phyloP scores from a whole-genome alignment of 2,113 vertebrate genomes.

The Forbesichthys papilliferus region DNA sequence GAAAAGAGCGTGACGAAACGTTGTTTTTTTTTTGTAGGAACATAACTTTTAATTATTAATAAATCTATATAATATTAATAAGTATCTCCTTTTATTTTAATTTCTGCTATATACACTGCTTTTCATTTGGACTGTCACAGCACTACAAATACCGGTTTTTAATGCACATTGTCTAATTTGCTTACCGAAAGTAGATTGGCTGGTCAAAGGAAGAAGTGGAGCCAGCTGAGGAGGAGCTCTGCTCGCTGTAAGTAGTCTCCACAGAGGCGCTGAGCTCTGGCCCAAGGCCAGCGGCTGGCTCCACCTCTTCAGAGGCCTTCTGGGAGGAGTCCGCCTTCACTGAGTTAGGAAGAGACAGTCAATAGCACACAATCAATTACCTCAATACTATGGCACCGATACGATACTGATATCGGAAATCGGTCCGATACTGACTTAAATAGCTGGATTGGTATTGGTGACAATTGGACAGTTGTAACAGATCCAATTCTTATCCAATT shows the following conservation, averaged over 20 bases:
- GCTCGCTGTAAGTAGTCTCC: slow-evolving; percentile 78
- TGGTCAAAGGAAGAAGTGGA: slow-evolving; percentile 82
- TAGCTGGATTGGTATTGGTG: too few species aligned
- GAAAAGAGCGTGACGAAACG: not conserved
- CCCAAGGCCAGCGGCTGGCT: slow-evolving; percentile 54
- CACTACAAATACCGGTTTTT: not conserved
- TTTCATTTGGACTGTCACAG: not conserved
- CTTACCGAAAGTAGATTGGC: slow-evolving; percentile 90
- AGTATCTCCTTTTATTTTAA: too few species aligned
- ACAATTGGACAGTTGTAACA: too few species aligned
- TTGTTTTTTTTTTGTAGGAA: too few species aligned
- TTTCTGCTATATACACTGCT: too few species aligned
- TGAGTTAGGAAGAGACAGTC: slow-evolving; percentile 34
- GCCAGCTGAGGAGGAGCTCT: slow-evolving; percentile 77
- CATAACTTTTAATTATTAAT: too few species aligned
- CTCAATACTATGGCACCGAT: too few species aligned
- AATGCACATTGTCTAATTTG: not conserved
- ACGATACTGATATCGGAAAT: too few species aligned
- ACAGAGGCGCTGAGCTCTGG: slow-evolving; percentile 71
- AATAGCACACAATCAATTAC: too few species aligned
- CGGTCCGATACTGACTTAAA: too few species aligned
- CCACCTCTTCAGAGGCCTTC: slow-evolving; percentile 63
- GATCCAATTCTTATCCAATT: too few species aligned
- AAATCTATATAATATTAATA: too few species aligned
- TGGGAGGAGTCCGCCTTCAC: slow-evolving; percentile 73